Conservation (phyloP, 2,797 vertebrate genomes). For the Amblyraja radiata region DNA sequence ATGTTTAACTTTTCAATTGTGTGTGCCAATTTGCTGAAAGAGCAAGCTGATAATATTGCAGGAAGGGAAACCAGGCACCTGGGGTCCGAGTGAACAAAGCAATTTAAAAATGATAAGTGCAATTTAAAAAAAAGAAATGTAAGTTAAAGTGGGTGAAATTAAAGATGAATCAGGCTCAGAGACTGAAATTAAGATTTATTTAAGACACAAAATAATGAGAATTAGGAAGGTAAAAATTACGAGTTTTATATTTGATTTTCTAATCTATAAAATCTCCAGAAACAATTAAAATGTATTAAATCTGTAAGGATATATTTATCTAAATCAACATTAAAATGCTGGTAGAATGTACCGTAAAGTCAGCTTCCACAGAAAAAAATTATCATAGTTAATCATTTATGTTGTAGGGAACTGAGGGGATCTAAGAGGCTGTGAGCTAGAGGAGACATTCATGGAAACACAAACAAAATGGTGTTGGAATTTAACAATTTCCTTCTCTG, state of each 20-base stretch:
- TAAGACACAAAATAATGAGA: not conserved
- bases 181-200: not conserved
- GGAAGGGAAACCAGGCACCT: not conserved
- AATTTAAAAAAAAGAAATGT: not conserved
- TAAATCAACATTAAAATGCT: no score
- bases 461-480: no score
- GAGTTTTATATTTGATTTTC: not conserved
- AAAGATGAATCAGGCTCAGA: not conserved
- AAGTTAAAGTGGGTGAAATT: not conserved
- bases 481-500: no score
- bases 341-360: no score
- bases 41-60: not conserved
- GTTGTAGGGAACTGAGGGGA: no score
- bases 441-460: no score
- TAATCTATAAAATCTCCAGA: not conserved
- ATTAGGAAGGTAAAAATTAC: not conserved
- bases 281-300: not conserved
- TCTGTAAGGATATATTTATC: no score
- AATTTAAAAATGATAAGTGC: not conserved
- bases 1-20: not conserved
- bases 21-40: not conserved
- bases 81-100: not conserved
- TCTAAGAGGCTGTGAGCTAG: no score
- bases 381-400: no score
- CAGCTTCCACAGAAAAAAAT: no score